Evolutionary conservation across 2,797 vertebrate species (phyloP).

Genomic region (Squalus acanthias): DNA sequence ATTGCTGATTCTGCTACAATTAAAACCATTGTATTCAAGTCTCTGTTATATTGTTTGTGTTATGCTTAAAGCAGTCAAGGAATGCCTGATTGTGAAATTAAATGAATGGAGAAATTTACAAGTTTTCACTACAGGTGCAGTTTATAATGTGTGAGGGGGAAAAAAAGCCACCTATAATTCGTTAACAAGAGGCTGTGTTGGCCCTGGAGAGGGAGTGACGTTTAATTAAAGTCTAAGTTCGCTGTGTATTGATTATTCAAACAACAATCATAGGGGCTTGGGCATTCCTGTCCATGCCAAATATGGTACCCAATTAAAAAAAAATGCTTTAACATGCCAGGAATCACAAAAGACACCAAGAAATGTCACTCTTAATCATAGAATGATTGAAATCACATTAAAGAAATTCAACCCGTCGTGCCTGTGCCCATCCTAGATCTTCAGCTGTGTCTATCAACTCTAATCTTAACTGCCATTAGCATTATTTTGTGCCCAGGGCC

Average conservation of each 20-base stretch:
- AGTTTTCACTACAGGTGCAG: conserved; percentile 12
- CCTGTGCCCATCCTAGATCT: neutral
- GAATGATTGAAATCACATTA: neutral
- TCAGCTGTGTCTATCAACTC: neutral
- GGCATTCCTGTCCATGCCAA: neutral
- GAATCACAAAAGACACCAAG: neutral
- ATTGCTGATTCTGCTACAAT: neutral
- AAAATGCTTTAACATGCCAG: neutral
- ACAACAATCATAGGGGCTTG: neutral
- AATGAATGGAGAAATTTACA: neutral
- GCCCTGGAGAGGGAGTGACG: neutral
- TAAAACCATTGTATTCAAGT: neutral
- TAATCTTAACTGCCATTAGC: neutral
- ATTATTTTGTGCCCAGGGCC: neutral
- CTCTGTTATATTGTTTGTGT: neutral
- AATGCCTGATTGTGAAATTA: neutral
- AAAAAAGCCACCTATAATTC: neutral
- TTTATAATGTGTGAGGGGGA: neutral
- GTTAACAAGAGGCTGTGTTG: neutral
- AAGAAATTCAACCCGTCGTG: neutral
- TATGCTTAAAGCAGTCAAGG: neutral
- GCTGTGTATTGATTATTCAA: neutral
- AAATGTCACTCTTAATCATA: neutral
- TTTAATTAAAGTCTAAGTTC: neutral
- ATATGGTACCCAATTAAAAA: neutral